A percentile compares a stretch with the other conserved stretches of the same genome.
Conservation (phyloP, 2,113 vertebrate species). For the Centropus bengalensis region DNA sequence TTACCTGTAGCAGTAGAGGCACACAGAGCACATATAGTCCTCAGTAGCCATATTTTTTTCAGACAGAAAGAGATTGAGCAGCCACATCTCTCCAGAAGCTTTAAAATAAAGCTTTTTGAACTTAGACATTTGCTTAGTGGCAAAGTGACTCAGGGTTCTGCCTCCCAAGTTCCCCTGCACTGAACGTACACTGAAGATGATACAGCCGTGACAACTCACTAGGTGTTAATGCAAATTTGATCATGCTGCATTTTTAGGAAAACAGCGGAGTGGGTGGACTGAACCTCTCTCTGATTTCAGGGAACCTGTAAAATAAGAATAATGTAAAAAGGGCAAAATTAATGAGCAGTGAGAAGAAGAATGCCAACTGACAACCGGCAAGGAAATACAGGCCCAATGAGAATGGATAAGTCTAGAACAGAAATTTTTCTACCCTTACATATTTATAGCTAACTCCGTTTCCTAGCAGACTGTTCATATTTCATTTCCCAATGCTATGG, state of each 20-base stretch:
- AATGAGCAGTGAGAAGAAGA: not conserved
- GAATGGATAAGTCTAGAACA: not conserved
- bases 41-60: not conserved
- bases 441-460: not conserved
- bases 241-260: not conserved
- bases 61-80: not conserved
- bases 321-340: not conserved
- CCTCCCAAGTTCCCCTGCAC: not conserved
- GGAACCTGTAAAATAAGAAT: not conserved
- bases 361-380: not conserved
- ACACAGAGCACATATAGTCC: accelerated
- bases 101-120: not conserved
- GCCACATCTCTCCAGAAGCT: not conserved
- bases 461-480: not conserved
- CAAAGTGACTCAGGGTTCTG: not conserved
- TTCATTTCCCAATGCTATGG: not conserved
- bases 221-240: not conserved
- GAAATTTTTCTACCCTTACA: not conserved
- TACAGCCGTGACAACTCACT: not conserved
- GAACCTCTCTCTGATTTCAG: not conserved
- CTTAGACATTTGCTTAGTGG: not conserved
- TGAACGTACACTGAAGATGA: not conserved
- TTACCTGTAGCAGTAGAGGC: not conserved
- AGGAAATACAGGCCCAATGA: not conserved
- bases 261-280: not conserved